phyloP scores from a whole-genome alignment of 2,113 vertebrate genomes.

The Pseudolaguvia tuberculata region DNA sequence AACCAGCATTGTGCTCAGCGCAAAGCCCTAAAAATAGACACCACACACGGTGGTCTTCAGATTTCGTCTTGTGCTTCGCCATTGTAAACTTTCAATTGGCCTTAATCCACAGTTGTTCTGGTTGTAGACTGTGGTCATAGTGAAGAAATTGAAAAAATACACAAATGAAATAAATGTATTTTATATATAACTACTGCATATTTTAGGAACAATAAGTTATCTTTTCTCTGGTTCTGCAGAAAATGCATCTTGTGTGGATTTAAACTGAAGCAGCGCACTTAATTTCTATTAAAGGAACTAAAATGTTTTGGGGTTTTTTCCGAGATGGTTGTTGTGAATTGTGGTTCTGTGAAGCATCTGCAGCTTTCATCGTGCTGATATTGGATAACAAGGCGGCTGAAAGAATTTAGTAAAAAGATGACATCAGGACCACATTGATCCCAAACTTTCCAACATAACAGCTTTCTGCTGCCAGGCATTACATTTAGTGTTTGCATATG shows the following conservation, averaged over 20 bases:
- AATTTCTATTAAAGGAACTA: constrained; percentile 30
- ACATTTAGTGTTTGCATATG: constrained; percentile 18
- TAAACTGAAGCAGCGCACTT: background rate
- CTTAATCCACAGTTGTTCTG: constrained; percentile 20
- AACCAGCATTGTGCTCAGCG: constrained; percentile 33
- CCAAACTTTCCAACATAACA: constrained; percentile 30
- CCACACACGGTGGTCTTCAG: constrained; percentile 23
- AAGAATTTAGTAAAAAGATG: constrained; percentile 57
- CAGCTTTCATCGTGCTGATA: constrained; percentile 53
- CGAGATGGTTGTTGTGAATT: constrained; percentile 49
- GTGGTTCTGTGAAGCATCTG: constrained; percentile 60
- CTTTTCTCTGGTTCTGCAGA: background rate
- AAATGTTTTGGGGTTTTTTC: constrained; percentile 39
- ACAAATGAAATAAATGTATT: background rate
- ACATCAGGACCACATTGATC: constrained; percentile 53
- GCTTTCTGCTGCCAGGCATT: constrained; percentile 28
- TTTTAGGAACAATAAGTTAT: background rate
- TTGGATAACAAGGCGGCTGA: constrained; percentile 51
- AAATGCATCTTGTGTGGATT: constrained; percentile 5
- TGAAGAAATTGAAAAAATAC: background rate
- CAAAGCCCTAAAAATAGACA: constrained; percentile 49
- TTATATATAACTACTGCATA: background rate
- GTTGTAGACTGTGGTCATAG: constrained; percentile 1
- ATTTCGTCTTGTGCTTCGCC: constrained; percentile 3
- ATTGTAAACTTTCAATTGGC: constrained; percentile 28